Evolutionary conservation across 2,113 vertebrate species (phyloP).

Genomic region (Fulmarus glacialis): DNA sequence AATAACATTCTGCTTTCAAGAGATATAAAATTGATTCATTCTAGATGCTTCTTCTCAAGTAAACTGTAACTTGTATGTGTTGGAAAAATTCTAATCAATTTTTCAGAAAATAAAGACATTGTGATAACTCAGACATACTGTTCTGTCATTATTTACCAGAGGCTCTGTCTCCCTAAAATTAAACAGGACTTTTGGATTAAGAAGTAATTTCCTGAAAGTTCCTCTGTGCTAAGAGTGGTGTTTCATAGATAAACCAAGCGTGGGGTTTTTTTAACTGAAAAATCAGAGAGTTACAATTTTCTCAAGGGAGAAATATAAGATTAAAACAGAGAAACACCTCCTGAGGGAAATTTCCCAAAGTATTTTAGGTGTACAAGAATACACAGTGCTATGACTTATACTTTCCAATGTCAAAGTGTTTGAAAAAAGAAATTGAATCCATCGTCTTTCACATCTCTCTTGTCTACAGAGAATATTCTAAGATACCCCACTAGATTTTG

Average conservation of each 20-base stretch:
- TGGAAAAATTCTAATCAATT: background rate
- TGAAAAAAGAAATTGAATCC: background rate
- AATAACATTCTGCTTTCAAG: background rate
- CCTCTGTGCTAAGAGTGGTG: background rate
- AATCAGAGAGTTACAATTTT: background rate
- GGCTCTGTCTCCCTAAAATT: background rate
- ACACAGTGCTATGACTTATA: background rate
- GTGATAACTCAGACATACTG: background rate
- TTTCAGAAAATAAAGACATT: background rate
- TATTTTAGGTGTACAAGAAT: background rate
- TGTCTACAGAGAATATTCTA: background rate
- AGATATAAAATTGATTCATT: background rate
- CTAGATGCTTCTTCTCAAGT: background rate
- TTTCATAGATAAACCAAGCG: background rate
- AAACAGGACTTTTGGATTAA: background rate
- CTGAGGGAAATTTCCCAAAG: background rate
- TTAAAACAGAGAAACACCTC: background rate
- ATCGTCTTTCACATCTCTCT: background rate
- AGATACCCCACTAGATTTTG: background rate
- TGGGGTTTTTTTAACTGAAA: background rate
- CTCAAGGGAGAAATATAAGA: background rate
- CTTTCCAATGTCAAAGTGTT: background rate
- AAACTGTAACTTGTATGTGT: background rate
- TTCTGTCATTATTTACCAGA: background rate
- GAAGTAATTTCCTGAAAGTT: background rate